Conservation (phyloP, 2,113 vertebrate genomes). For the Forbesichthys papilliferus region DNA sequence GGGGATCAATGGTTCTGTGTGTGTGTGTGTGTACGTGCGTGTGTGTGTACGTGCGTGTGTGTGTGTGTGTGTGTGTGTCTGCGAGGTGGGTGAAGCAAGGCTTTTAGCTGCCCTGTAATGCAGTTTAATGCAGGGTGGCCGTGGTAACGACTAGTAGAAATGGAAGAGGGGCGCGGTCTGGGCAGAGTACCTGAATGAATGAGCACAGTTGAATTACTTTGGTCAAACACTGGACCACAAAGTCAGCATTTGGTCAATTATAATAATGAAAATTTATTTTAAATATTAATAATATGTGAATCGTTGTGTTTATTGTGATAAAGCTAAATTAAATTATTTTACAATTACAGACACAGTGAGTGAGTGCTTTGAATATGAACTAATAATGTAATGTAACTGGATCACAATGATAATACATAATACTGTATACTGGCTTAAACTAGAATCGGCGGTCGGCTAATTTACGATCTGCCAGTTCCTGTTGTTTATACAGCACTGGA, state of each 20-base stretch:
- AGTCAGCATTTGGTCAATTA: background rate
- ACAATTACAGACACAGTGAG: too few species aligned
- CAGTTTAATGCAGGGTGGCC: conserved; percentile 60
- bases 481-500: background rate
- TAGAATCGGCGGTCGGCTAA: too few species aligned
- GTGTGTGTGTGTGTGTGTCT: background rate
- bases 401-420: background rate
- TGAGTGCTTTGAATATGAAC: too few species aligned
- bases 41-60: background rate
- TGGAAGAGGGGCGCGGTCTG: conserved; percentile 19
- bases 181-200: too few species aligned
- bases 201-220: background rate
- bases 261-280: too few species aligned
- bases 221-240: background rate
- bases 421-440: too few species aligned
- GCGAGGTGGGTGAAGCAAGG: background rate
- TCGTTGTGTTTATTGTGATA: too few species aligned
- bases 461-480: background rate
- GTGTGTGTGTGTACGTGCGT: background rate
- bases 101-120: conserved; percentile 48
- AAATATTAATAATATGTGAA: too few species aligned
- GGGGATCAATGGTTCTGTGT: background rate
- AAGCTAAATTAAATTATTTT: too few species aligned
- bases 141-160: conserved; percentile 51
- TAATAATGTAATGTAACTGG: too few species aligned